Base-by-base conservation (phyloP, 2,797 vertebrate genomes). In the Manis crassicaudata region DNA sequence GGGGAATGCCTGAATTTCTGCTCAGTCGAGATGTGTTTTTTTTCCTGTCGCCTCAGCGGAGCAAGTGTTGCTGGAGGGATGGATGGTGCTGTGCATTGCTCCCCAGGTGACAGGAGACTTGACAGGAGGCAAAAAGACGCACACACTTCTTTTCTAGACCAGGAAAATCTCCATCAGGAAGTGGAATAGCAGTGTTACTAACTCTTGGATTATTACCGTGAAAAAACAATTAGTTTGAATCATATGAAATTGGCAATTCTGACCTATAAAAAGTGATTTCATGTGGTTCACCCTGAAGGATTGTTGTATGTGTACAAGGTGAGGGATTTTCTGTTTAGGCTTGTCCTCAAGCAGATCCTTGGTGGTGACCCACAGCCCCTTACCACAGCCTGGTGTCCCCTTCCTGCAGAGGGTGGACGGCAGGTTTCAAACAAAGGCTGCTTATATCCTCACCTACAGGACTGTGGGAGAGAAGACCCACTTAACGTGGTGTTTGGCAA, bases 101-200 rank as follows among this genome's bases (percentile, higher is more conserved):
- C 89, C 63, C 37, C 60, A 92, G 87, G 93, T 54, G 29, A 73
- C 23, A 80, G 21, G 20, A 10, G 52, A 56, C 50, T 50, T 72
- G 32, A n/a, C n/a, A n/a, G n/a, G 75, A 84, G 93, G 89, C 92
- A 62, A 89, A 89, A 75, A 40, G 40, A 76, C 63, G 83, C 4
- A 3, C 1, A 5, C 52, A 81, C 2, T 37, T 46, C 12, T 91
- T 89, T 88, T 80, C 70, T 75, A 63, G 7, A 29, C 7, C 35
- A 37, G 70, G 77, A 56, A 46, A 52, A 35, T 86, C 65, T 82
- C 73, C 25, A 54, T 2, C 2, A 25, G 72, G 20, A 70, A 75
- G 63, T 43, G 63, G 58, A 70, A 20, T 7, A 79, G n/a, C 23
- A 63, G 43, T 77, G 17, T 65, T 77, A 84, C 52, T 62, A 77